Evolutionary conservation across 2,888 invertebrate species (phyloP), one percentile per base, ranked within the genome.

Genomic region (Drosophila monieri): DNA sequence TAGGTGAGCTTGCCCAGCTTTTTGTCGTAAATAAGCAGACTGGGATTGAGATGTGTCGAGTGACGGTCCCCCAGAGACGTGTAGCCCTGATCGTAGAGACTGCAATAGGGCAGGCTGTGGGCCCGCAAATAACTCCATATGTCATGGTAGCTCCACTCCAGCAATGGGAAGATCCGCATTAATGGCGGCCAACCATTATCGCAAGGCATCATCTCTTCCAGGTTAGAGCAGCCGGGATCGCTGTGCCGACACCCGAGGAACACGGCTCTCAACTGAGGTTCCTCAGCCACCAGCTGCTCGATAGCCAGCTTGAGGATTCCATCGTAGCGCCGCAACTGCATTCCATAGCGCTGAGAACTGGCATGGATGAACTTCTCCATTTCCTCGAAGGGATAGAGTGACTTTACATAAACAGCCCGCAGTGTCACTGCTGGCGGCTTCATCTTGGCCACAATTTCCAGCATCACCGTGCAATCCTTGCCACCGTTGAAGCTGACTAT

Each of bases 401-500:
- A 60, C 21, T 64, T 74, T 1, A 79, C 56, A 25, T 66, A 77
- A 1, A 73, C 18, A 2, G 70, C 74, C 6, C n/a, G 41, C 41
- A 78, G 8, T 0, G 58, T 64, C 6, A 6, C 10, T 8, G 18
- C 18, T 4, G 43, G 10, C 0, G 27, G 35, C n/a, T 30, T 32
- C 1, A 62, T 37, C 18, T 55, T 77, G 25, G 54, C 21, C 9
- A 83, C 23, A 41, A 80, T n/a, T 32, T 80, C 78, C 15, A 80
- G 21, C n/a, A 99, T 93, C 0, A 95, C 97, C 0, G 98, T 98
- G 90, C 99, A 99, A 92, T 99, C 99, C 92, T 99, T 99, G 0
- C 99, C 99, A 1, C 99, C 99, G 90, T 99, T 99, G 91, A 99
- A 99, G 41, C 97, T 96, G 30, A 99, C 89, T 88, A 97, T 97